phyloP scores from a whole-genome alignment of 23 tunicate genomes.

The Corella eumyota region DNA sequence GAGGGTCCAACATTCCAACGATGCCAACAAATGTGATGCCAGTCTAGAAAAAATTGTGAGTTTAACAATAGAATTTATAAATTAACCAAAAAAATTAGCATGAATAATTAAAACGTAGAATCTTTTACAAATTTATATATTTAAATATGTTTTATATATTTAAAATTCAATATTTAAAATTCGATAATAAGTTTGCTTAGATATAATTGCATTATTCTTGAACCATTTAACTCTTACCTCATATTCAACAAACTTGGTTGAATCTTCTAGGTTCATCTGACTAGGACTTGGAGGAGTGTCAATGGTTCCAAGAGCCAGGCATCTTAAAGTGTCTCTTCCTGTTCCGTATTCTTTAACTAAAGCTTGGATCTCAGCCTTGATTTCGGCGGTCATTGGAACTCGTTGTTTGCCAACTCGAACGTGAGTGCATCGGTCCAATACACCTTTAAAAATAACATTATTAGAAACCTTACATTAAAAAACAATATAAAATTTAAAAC shows the following conservation, averaged over 20 bases:
- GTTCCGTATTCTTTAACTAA: constrained; percentile 90
- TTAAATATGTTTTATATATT: too few relatives aligned
- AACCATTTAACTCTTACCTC: constrained; percentile 36
- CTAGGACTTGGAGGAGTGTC: constrained; percentile 73
- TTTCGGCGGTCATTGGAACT: constrained; percentile 60
- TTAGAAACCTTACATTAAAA: background rate
- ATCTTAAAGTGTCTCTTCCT: constrained; percentile 88
- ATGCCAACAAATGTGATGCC: constrained; percentile 97
- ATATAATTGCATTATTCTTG: too few relatives aligned
- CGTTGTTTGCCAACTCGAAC: constrained; percentile 86
- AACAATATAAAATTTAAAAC: background rate
- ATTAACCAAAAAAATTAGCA: background rate
- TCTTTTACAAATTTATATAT: too few relatives aligned
- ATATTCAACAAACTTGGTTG: constrained; percentile 79
- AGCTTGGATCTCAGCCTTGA: constrained; percentile 56
- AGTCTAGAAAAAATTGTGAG: constrained; percentile 13
- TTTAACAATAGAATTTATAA: background rate
- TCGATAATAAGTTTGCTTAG: too few relatives aligned
- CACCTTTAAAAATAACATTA: constrained; percentile 20
- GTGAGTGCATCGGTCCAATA: constrained; percentile 87
- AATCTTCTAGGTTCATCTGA: constrained; percentile 74
- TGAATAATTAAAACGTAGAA: too few relatives aligned
- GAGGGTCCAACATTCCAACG: constrained; percentile 99
- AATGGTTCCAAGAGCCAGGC: constrained; percentile 91
- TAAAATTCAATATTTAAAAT: too few relatives aligned